These are phyloP conservation scores for Moxostoma hubbsi DNA, from an alignment of 2,797 vertebrate genomes.

Conservation along the genomic window DNA sequence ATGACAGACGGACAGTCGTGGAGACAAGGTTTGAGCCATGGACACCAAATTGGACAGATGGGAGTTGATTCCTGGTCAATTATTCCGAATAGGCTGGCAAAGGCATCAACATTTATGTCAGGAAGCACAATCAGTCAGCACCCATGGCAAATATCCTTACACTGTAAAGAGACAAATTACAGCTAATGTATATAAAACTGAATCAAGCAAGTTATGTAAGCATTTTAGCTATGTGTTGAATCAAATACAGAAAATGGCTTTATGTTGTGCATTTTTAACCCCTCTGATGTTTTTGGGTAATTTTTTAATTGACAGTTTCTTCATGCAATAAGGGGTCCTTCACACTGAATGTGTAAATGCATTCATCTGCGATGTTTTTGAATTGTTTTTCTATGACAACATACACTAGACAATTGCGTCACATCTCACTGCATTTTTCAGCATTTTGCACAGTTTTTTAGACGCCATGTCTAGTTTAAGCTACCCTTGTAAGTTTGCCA, in stretches of 20 bases:
- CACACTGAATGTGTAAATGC: too few species aligned
- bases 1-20: conserved; percentile 37
- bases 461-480: too few species aligned
- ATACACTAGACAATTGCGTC: too few species aligned
- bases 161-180: conserved; percentile 2
- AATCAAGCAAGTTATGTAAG: not conserved
- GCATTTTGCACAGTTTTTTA: too few species aligned
- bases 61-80: conserved; percentile 52
- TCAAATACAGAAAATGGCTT: too few species aligned
- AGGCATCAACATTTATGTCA: conserved; percentile 37
- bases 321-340: too few species aligned
- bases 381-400: too few species aligned
- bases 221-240: not conserved
- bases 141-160: not conserved
- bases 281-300: not conserved
- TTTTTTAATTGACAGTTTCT: too few species aligned
- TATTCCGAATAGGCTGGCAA: conserved; percentile 47
- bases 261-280: not conserved
- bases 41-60: conserved; percentile 54
- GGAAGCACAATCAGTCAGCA: conserved; percentile 14
- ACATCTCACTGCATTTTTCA: too few species aligned
- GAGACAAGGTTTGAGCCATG: conserved; percentile 24
- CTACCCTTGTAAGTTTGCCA: too few species aligned
- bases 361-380: too few species aligned
- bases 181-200: not conserved